A percentile compares a stretch with the other conserved stretches of the same genome.
Conservation (phyloP, 2,797 vertebrate species). For the Sebastes elongatus region DNA sequence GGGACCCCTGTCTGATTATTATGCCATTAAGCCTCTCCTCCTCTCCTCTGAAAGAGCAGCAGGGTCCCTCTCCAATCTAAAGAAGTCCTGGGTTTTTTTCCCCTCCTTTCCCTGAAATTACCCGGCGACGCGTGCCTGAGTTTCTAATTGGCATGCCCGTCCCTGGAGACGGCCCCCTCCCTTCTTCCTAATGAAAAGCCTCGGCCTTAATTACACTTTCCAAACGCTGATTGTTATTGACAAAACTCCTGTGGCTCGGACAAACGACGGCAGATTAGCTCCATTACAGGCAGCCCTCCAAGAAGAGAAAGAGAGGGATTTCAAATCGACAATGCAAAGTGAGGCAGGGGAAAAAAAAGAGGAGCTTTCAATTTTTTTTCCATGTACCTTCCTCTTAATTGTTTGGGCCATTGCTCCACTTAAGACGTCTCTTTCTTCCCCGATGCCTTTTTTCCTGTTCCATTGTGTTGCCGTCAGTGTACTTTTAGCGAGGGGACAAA, state of each 20-base stretch:
- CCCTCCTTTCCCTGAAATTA: constrained; percentile 87
- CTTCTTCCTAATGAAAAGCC: constrained; percentile 90
- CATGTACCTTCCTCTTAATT: constrained; percentile 83
- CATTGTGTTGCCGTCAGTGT: constrained; percentile 73
- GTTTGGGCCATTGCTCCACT: constrained; percentile 79
- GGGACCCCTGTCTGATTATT: constrained; percentile 86
- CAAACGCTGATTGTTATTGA: constrained; percentile 92
- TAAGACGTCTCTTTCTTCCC: constrained; percentile 76
- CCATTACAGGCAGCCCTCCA: constrained; percentile 89
- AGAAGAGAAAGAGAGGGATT: constrained; percentile 84
- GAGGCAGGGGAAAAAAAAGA: constrained; percentile 50
- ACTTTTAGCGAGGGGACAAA: constrained; percentile 75
- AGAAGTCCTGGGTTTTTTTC: constrained; percentile 83
- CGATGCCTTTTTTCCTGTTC: constrained; percentile 67
- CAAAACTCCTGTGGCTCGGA: constrained; percentile 91
- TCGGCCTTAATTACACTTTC: constrained; percentile 92
- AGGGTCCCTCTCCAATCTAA: constrained; percentile 88
- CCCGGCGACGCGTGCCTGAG: constrained; percentile 88
- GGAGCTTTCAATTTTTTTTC: constrained; percentile 72
- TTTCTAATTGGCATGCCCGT: constrained; percentile 88
- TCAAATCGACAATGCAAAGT: constrained; percentile 83
- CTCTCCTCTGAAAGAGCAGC: constrained; percentile 84
- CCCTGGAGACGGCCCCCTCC: constrained; percentile 87
- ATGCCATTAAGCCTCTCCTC: constrained; percentile 86
- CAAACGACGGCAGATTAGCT: constrained; percentile 90